Base-by-base conservation (phyloP, 1,140 invertebrate species). In the Brachionus rotundiformis region DNA sequence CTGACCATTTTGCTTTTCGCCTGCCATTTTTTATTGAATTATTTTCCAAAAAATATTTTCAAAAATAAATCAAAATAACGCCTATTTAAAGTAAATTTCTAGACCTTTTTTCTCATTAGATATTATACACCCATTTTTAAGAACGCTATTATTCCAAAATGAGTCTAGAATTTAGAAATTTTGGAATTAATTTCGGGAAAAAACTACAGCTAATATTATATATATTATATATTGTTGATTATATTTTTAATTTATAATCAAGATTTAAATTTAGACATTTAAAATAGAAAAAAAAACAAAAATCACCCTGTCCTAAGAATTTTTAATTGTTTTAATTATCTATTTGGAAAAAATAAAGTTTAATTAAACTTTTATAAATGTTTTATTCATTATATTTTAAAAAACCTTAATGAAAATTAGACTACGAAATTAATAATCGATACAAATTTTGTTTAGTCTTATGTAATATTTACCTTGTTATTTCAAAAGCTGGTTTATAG, bases 31-130 rank as follows among this genome's bases (percentile, higher is more conserved):
- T 23, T 23, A 13, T 54, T 54, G n/a, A 16, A 2, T 39, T 54
- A 54, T 19, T 6, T 19, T 54, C 23, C 4, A 4, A 23, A 54
- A 19, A 19, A 19, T 19, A 19, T 54, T 54, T 23, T 8, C 16
- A 19, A 54, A 54, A 19, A 54, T 54, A 54, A 54, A 54, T n/a
- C 47, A 54, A 54, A 54, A 54, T 16, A 54, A 54, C 47, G 47
- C 47, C 47, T 54, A 54, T 54, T 54, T 54, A 54, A 54, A 54
- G 47, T 54, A 54, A 54, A 54, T 54, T 54, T 54, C 1, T 54
- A 54, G 16, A 39, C n/a, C 16, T 54, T 54, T 54, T 54, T 54
- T 54, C 23, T 19, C n/a, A 19, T 54, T 54, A 19, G 19, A 8
- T 54, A 23, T 19, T 54, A 19, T 54, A 54, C 47, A 54, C 47